A percentile compares a stretch with the other conserved stretches of the same genome.
These are phyloP conservation scores for Pseudeuparius sepicola DNA, from an alignment of 2,888 invertebrate species.

Conservation along the genomic window DNA sequence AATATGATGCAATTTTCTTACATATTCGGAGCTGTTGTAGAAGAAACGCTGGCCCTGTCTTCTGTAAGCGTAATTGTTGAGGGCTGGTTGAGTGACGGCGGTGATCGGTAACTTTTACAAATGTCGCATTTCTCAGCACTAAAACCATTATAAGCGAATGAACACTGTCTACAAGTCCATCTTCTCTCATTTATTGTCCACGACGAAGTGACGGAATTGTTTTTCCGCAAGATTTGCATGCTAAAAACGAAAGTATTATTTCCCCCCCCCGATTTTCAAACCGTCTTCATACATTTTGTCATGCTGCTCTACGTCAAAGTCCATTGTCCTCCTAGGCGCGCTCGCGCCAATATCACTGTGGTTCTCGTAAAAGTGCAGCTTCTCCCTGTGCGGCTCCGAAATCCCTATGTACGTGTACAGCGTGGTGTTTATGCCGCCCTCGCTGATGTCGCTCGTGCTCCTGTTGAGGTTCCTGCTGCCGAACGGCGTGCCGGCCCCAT, in stretches of 20 bases:
- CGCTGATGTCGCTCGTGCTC: slow-evolving; percentile 33
- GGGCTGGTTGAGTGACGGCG: slow-evolving; percentile 52
- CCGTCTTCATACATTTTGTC: slow-evolving; percentile 36
- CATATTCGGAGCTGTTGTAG: no score
- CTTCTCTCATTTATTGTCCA: slow-evolving; percentile 45
- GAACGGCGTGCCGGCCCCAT: slow-evolving; percentile 14
- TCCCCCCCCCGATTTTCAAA: no score
- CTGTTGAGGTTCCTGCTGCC: slow-evolving; percentile 31
- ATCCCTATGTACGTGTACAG: slow-evolving; percentile 39
- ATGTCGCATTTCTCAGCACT: slow-evolving; percentile 74
- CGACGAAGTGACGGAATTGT: slow-evolving; percentile 24
- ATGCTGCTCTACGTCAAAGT: slow-evolving; percentile 33
- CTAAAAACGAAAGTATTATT: slow-evolving; percentile 25
- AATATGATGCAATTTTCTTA: no score
- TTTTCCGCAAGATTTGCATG: slow-evolving; percentile 32
- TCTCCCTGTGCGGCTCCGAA: slow-evolving; percentile 34
- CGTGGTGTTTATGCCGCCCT: slow-evolving; percentile 27
- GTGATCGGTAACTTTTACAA: slow-evolving; percentile 58
- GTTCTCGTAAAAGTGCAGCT: slow-evolving; percentile 36
- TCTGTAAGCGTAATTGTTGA: slow-evolving; percentile 62
- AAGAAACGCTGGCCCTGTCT: slow-evolving; percentile 36
- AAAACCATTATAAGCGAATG: slow-evolving; percentile 78
- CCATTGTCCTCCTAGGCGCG: slow-evolving; percentile 29
- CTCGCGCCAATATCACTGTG: slow-evolving; percentile 34
- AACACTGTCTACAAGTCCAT: slow-evolving; percentile 85